Evolutionary conservation across 2,797 vertebrate genomes (phyloP).

Genomic region (Meda fulgida): DNA sequence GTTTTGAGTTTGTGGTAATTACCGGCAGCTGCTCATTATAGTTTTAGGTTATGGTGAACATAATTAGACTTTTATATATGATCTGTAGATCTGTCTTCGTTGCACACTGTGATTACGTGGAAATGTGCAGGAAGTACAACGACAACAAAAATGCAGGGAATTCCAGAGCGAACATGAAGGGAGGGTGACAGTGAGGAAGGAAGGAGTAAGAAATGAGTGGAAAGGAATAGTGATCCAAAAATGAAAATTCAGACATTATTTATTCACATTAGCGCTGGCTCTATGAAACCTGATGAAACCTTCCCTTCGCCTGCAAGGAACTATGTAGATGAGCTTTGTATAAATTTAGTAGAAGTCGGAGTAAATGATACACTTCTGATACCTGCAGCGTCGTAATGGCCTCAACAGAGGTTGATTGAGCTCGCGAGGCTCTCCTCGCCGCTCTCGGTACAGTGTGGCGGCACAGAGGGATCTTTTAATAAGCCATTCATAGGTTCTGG

Average conservation of each 20-base stretch:
- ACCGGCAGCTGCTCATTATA: constrained; percentile 17
- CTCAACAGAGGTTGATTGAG: constrained; percentile 36
- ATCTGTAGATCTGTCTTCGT: neutral
- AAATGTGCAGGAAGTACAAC: neutral
- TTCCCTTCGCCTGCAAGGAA: neutral
- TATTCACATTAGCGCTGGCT: neutral
- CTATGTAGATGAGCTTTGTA: constrained; percentile 31
- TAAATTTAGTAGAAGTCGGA: constrained; percentile 27
- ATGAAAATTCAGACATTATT: neutral
- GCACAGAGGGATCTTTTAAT: constrained; percentile 42
- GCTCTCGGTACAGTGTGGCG: constrained; percentile 3
- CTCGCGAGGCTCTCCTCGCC: constrained; percentile 33
- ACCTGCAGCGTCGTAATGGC: constrained; percentile 36
- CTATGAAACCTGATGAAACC: neutral
- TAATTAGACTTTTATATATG: constrained; percentile 25
- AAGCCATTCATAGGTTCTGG: constrained; percentile 31
- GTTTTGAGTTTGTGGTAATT: constrained; percentile 17
- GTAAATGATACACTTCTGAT: constrained; percentile 16
- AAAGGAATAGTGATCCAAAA: neutral
- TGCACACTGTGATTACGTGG: constrained; percentile 8
- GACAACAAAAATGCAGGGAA: neutral
- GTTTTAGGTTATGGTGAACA: constrained; percentile 29
- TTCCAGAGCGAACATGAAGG: neutral
- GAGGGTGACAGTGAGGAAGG: neutral
- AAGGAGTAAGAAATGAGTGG: neutral